Evolutionary conservation across 2,113 vertebrate genomes (phyloP), one percentile per base, ranked within the genome.

Genomic region (Tretioscincus oriximinensis): DNA sequence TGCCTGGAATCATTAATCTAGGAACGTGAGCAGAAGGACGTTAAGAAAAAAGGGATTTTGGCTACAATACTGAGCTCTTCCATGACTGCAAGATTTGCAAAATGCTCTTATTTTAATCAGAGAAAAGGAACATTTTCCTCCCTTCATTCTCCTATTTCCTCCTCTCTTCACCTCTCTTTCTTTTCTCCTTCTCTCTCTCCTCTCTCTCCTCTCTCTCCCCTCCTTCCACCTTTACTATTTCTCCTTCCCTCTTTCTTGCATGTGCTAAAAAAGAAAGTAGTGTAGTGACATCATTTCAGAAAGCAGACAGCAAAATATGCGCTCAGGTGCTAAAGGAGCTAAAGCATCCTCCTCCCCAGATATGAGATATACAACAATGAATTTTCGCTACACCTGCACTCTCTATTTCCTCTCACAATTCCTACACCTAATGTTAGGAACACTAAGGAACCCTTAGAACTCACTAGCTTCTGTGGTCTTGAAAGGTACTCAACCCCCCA

Each of bases 211-310:
- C 61, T 26, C 61, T 7, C 61, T 64, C 60, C 60, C 60, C 60
- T 21, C 24, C 60, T 63, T 5, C 60, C 60, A 7, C 18, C 24
- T 24, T 20, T 63, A 63, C 26, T 28, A 10, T 65, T 20, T 29
- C 18, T 29, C 9, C 14, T n/a, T 41, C 45, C 49, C 26, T 64
- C 35, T 61, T 77, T 9, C 4, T 81, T 58, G 49, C 63, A 68
- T 74, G 63, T 84, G 82, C 31, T 80, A 54, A 26, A 85, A 49
- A 85, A 45, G 68, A 81, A 73, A 47, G 26, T 64, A 41, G 61
- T 26, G 76, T 8, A 4, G 78, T 28, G 58, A 58, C 14, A 7
- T 10, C 35, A 10, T 31, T n/a, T 78, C n/a, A 73, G 63, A 73
- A 76, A 51, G 84, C 82, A 78, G n/a, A 69, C 29, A 83, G 77